Percentiles rank a stretch among this genome's conserved stretches.
Conservation (phyloP, 2,113 vertebrate genomes). For the Nycticryphes semicollaris region DNA sequence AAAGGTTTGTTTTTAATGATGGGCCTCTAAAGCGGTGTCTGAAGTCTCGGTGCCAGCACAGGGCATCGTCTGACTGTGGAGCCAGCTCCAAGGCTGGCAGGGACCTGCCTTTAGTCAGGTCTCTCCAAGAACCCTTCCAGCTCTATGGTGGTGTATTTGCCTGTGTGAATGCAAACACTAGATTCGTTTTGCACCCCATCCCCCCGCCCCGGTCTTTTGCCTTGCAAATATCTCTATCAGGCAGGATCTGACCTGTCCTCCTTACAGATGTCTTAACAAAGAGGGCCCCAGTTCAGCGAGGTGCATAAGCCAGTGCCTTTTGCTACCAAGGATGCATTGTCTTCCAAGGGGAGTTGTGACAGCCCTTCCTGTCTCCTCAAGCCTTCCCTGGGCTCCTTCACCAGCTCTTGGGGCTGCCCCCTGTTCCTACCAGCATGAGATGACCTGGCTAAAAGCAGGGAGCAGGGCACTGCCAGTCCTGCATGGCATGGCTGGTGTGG, state of each 20-base stretch:
- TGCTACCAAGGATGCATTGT: not conserved
- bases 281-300: not conserved
- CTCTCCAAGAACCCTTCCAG: not conserved
- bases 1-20: not conserved
- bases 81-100: not conserved
- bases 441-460: not conserved
- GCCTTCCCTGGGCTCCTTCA: not conserved
- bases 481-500: fast-evolving
- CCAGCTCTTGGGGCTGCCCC: not conserved
- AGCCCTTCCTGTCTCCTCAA: not conserved
- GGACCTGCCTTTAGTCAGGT: not conserved
- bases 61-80: not conserved
- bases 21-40: not conserved
- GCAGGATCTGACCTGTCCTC: not conserved
- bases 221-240: not conserved
- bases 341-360: not conserved
- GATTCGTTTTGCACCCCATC: not conserved
- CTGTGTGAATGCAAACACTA: not conserved
- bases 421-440: fast-evolving
- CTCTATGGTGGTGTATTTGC: not conserved
- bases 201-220: not conserved
- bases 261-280: not conserved
- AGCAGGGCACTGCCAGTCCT: not conserved
- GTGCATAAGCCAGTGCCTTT: not conserved
- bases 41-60: not conserved